phyloP scores from a whole-genome alignment of 2,888 invertebrate genomes.

The Xestia ashworthii region DNA sequence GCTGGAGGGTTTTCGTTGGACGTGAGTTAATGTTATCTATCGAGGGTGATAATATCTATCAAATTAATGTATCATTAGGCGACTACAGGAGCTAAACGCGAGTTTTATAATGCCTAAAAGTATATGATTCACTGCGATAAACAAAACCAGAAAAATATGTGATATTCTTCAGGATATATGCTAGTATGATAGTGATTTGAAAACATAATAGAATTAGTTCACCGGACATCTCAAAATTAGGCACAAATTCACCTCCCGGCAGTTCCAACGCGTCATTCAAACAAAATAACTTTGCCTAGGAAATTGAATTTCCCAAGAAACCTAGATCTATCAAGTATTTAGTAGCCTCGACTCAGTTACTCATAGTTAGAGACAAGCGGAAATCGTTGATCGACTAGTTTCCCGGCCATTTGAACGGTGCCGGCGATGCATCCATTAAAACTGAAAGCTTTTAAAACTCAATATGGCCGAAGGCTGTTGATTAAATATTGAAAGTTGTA shows the following conservation, averaged over 20 bases:
- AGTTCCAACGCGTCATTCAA: conserved; percentile 20
- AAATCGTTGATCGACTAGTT: conserved; percentile 46
- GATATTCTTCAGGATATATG: too few species aligned
- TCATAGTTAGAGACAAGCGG: conserved; percentile 36
- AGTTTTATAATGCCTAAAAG: too few species aligned
- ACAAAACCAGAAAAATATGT: too few species aligned
- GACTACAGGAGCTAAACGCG: too few species aligned
- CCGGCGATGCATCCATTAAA: conserved; percentile 5
- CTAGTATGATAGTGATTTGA: too few species aligned
- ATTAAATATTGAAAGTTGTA: conserved; percentile 13
- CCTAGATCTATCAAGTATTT: conserved; percentile 34
- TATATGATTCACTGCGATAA: too few species aligned
- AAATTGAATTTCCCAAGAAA: conserved; percentile 46
- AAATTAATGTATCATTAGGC: conserved; percentile 1
- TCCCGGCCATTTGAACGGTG: neutral
- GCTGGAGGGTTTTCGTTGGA: neutral
- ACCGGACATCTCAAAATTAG: neutral
- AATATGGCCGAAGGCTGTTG: neutral
- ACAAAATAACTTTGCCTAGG: conserved; percentile 25
- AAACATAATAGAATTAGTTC: too few species aligned
- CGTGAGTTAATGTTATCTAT: conserved; percentile 6
- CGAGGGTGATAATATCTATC: neutral
- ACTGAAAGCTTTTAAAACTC: conserved; percentile 24
- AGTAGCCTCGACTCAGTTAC: conserved; percentile 28
- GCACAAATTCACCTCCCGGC: neutral